These are phyloP conservation scores for Petromus typicus DNA, from an alignment of 2,113 vertebrate genomes.

Conservation along the genomic window DNA sequence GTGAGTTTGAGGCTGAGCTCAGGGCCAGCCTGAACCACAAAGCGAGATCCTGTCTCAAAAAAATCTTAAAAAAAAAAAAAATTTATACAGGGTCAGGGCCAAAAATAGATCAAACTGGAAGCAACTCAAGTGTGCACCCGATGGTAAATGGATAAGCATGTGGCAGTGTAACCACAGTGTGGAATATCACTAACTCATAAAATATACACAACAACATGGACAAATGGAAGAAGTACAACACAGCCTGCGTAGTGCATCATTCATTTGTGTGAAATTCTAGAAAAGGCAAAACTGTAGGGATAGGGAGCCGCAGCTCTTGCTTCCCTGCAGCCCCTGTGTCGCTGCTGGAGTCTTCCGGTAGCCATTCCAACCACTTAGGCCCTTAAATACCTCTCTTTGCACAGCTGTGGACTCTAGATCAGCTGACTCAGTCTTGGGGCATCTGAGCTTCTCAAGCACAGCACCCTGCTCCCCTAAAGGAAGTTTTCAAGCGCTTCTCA, in stretches of 20 bases:
- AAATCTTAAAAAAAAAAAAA: too few species aligned
- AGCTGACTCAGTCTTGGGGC: neutral
- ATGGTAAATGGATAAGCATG: neutral
- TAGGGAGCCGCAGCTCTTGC: neutral
- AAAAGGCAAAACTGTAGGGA: neutral
- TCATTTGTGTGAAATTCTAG: constrained; percentile 18
- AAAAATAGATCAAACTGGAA: neutral
- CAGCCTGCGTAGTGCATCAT: neutral
- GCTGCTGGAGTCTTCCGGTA: neutral
- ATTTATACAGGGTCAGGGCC: neutral
- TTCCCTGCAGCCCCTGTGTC: neutral
- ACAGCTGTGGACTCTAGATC: neutral
- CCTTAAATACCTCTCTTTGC: neutral
- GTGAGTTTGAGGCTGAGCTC: too few species aligned
- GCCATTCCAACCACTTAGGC: neutral
- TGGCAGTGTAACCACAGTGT: neutral
- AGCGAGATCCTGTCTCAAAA: too few species aligned
- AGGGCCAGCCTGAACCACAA: too few species aligned
- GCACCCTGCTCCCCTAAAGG: neutral
- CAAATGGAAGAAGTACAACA: constrained; percentile 38
- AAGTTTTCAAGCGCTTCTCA: constrained; percentile 11
- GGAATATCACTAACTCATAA: constrained; percentile 11
- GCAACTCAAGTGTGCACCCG: neutral
- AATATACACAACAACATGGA: neutral
- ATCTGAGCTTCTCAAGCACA: neutral